These are phyloP conservation scores for Telenomus remus DNA, from an alignment of 1,140 invertebrate species.

Conservation along the genomic window DNA sequence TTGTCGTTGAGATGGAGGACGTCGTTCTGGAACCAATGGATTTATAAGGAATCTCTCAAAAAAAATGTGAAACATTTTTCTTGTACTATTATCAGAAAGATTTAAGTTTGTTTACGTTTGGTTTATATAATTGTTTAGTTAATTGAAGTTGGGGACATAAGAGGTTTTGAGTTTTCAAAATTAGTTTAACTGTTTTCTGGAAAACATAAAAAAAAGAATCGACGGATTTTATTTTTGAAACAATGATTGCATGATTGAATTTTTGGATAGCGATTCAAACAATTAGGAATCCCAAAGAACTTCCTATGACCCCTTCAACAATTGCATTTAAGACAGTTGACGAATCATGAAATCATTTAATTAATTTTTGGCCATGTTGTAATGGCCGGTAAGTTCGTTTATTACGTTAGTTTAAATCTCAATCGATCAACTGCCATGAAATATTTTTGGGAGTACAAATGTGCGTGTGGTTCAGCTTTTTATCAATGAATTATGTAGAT, in stretches of 20 bases:
- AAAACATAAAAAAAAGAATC: no score
- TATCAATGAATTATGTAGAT: no score
- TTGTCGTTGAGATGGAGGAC: conserved; percentile 61
- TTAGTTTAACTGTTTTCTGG: no score
- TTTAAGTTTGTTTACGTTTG: not conserved
- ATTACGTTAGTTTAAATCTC: not conserved
- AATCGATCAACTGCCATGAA: conserved; percentile 30
- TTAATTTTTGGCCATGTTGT: conserved; percentile 29
- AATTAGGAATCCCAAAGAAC: no score
- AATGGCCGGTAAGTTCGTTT: conserved; percentile 7
- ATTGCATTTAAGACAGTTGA: no score
- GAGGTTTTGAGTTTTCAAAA: no score
- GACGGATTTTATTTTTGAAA: no score
- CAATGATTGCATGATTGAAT: no score
- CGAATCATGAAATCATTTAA: not conserved
- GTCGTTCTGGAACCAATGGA: conserved; percentile 69
- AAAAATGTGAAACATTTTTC: not conserved
- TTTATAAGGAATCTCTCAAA: conserved; percentile 49
- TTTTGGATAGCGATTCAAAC: no score
- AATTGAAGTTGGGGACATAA: no score
- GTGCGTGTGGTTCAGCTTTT: not conserved
- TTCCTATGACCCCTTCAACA: no score
- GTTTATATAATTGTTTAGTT: no score
- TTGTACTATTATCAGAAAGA: not conserved
- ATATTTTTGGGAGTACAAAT: conserved; percentile 1